Evolutionary conservation across 2,797 vertebrate genomes (phyloP).

Genomic region (Balearica regulorum): DNA sequence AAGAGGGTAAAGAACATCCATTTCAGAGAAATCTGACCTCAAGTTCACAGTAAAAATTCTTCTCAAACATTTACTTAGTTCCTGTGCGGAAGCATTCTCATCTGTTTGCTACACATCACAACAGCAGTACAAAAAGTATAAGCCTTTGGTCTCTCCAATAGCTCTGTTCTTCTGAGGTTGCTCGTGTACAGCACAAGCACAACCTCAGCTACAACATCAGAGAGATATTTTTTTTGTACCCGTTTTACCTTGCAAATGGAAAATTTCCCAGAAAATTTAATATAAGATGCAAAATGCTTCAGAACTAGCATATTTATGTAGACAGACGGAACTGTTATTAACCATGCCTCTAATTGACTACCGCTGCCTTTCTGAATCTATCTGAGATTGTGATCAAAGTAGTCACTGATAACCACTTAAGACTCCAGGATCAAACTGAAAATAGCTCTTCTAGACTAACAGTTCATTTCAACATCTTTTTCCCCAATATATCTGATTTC

Average conservation of each 20-base stretch:
- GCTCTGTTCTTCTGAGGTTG: background rate
- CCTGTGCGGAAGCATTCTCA: background rate
- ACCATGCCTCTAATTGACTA: background rate
- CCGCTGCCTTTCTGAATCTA: background rate
- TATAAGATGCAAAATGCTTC: background rate
- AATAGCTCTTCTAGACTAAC: background rate
- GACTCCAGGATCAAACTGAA: background rate
- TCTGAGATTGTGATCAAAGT: background rate
- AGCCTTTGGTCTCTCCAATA: background rate
- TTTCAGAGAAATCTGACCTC: slow-evolving; percentile 41
- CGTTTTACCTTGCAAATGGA: background rate
- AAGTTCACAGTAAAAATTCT: slow-evolving; percentile 27
- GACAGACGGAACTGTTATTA: background rate
- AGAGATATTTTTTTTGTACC: background rate
- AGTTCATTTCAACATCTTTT: background rate
- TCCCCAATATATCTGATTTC: background rate
- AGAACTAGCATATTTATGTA: background rate
- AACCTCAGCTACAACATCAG: background rate
- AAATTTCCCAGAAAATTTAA: background rate
- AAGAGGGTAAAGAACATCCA: slow-evolving; percentile 11
- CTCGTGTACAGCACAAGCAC: background rate
- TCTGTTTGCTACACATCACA: background rate
- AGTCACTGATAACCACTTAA: background rate
- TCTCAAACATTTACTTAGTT: slow-evolving; percentile 13
- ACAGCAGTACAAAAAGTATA: background rate